These are phyloP conservation scores for Poeciliopsis paucimaculata DNA, from an alignment of 2,797 vertebrate genomes.

Conservation along the genomic window DNA sequence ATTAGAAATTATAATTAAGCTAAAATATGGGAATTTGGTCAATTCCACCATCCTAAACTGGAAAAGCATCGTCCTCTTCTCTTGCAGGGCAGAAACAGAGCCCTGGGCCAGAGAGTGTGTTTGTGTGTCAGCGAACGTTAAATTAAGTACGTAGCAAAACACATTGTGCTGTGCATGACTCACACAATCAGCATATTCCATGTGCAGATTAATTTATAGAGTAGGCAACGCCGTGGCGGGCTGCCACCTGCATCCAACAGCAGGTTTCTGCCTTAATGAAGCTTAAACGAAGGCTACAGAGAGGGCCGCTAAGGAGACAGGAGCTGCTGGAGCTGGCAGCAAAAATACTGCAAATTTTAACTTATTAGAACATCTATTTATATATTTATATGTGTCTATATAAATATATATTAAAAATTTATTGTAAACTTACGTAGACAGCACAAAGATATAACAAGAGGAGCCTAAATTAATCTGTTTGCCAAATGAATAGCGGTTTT, in stretches of 20 bases:
- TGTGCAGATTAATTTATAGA: slow-evolving; percentile 23
- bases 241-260: slow-evolving; percentile 25
- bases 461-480: neutral
- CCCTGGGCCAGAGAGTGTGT: slow-evolving; percentile 5
- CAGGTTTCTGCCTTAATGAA: slow-evolving; percentile 34
- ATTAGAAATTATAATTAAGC: neutral
- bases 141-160: slow-evolving; percentile 18
- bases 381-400: too few species aligned
- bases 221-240: slow-evolving; percentile 4
- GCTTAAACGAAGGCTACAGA: slow-evolving; percentile 8
- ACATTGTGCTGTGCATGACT: slow-evolving; percentile 23
- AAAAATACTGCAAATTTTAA: slow-evolving; percentile 3
- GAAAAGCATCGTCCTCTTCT: neutral
- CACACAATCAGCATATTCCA: slow-evolving; percentile 31
- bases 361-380: neutral
- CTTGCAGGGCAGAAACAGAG: slow-evolving; percentile 14
- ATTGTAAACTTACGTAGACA: neutral
- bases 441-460: neutral
- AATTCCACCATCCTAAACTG: slow-evolving; percentile 1
- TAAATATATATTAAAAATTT: too few species aligned
- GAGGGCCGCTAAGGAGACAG: slow-evolving; percentile 4
- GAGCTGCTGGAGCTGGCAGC: neutral
- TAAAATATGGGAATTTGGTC: slow-evolving; percentile 5
- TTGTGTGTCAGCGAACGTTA: neutral
- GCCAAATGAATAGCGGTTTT: neutral